Base-by-base conservation (phyloP, 2,888 invertebrate species). In the Myopa testacea region DNA sequence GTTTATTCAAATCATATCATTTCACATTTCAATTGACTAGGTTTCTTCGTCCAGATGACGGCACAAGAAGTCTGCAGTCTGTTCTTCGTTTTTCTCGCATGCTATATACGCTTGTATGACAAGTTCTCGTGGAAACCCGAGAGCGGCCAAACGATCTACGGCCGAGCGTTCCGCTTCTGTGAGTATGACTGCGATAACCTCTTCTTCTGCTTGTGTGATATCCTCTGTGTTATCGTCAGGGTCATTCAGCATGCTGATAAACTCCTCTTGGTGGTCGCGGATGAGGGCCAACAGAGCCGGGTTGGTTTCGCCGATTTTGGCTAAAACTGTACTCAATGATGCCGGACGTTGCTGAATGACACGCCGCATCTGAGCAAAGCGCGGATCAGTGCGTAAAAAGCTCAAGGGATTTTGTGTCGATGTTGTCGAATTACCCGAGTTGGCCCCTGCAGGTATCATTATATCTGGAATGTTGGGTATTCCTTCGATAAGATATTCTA, bases 401-500 rank as follows among this genome's bases (percentile, higher is more conserved):
- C 75, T 76, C 19, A 83, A 72, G 0, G 80, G 78, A 75, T 81
- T 81, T 14, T 67, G 34, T 14, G 10, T n/a, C 14, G 40, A 14
- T 58, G 63, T 73, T 73, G 62, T 19, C 62, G 37, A 16, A 62
- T 26, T 26, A 10, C 16, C 62, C 12, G 19, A 12, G 14, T 4
- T 34, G 60, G 40, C 12, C 10, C 60, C 69, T 10, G 52, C 14
- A 58, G 72, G 67, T 65, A 38, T 58, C 72, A 45, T 58, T 58
- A 73, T 78, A 38, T 78, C 81, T 34, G 80, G 79, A 38, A 80
- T 78, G 12, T 76, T 80, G 45, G 81, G 81, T 62, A 81, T 95
- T 75, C 96, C 97, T 80, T 93, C 95, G 84, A 98, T 93, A 81
- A 99, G 92, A 90, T 99, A 99, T 90, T 99, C 98, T 50, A 99